Evolutionary conservation across 1,140 invertebrate genomes (phyloP).

Genomic region (Ectropis grisescens): DNA sequence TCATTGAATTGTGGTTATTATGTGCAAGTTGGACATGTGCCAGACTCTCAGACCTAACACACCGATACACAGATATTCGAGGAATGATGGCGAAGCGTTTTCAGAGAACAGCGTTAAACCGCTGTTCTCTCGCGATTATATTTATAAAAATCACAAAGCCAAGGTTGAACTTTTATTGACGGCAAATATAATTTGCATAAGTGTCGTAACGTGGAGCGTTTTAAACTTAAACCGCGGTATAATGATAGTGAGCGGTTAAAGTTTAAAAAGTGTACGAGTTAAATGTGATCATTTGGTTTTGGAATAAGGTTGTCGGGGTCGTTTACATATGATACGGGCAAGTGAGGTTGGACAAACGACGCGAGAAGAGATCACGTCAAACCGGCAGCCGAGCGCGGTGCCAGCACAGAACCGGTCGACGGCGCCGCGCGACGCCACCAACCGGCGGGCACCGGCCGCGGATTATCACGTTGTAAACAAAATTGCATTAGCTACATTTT

Average conservation of each 20-base stretch:
- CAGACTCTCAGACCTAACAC: conserved; percentile 46
- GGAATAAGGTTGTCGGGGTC: conserved; percentile 44
- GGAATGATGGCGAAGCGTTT: conserved; percentile 46
- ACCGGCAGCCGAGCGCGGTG: conserved; percentile 54
- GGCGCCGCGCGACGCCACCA: conserved; percentile 42
- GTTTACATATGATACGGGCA: conserved; percentile 54
- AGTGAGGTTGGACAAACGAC: conserved; percentile 39
- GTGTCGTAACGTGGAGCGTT: too few species aligned
- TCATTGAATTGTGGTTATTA: conserved; percentile 70
- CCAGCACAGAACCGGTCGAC: conserved; percentile 56
- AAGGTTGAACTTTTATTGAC: conserved; percentile 21
- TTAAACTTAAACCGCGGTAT: too few species aligned
- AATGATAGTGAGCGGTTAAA: too few species aligned
- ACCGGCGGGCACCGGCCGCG: conserved; percentile 37
- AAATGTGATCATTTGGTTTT: conserved; percentile 12
- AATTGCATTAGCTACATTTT: conserved; percentile 53
- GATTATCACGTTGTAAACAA: conserved; percentile 65
- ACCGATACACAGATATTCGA: conserved; percentile 60
- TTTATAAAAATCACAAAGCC: conserved; percentile 28
- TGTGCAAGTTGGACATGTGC: conserved; percentile 64
- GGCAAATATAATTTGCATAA: too few species aligned
- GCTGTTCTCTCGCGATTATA: conserved; percentile 8
- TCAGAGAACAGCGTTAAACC: conserved; percentile 35
- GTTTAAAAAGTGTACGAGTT: too few species aligned
- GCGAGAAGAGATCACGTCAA: conserved; percentile 60